Evolutionary conservation across 2,888 invertebrate genomes (phyloP).

Genomic region (Mimumesa dahlbomi): DNA sequence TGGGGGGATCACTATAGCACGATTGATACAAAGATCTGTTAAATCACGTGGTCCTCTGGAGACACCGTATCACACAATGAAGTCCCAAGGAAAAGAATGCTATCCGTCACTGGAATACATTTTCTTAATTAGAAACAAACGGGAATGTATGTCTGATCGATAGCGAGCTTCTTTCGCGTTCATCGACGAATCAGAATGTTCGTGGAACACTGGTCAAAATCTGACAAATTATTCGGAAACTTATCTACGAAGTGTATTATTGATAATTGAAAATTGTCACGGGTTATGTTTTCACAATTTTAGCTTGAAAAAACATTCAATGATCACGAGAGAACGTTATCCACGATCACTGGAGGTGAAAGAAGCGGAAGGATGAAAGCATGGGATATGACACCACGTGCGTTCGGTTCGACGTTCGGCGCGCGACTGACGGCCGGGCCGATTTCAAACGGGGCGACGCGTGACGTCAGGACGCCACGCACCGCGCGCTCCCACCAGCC

Average conservation of each 20-base stretch:
- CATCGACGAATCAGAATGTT: too few relatives aligned
- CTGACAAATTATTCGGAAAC: too few relatives aligned
- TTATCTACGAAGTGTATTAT: too few relatives aligned
- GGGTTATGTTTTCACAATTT: too few relatives aligned
- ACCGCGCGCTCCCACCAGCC: conserved; percentile 56
- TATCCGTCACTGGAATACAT: conserved; percentile 29
- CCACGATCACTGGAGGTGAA: not conserved
- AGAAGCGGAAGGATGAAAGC: not conserved
- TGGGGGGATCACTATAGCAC: too few relatives aligned
- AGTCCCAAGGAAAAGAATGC: not conserved
- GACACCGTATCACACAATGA: not conserved
- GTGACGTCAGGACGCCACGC: conserved; percentile 71
- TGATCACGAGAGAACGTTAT: not conserved
- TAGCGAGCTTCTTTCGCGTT: not conserved
- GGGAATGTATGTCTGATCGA: not conserved
- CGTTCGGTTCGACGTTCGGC: conserved; percentile 71
- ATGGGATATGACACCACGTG: conserved; percentile 45
- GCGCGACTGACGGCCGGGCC: conserved; percentile 73
- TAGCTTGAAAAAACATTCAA: too few relatives aligned
- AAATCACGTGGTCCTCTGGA: not conserved
- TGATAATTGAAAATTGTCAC: too few relatives aligned
- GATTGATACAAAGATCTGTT: too few relatives aligned
- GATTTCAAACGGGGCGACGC: conserved; percentile 70
- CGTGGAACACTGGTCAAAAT: too few relatives aligned
- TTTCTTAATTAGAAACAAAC: not conserved